Evolutionary conservation across 2,888 invertebrate genomes (phyloP).

Genomic region (Chorisops tibialis): DNA sequence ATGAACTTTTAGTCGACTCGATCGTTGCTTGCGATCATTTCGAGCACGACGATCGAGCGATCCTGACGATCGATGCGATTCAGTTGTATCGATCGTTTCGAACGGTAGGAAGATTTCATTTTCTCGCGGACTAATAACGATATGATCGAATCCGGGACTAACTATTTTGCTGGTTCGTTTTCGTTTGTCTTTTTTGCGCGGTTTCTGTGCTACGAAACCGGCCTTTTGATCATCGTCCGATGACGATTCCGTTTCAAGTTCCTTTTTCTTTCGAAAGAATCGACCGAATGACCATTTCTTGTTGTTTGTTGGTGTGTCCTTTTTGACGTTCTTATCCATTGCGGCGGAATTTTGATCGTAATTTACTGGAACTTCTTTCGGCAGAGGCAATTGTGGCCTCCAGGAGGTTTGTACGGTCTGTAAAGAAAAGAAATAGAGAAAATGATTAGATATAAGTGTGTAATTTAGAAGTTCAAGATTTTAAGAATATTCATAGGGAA

Average conservation of each 20-base stretch:
- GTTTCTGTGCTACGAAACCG: conserved; percentile 44
- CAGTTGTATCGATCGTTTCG: conserved; percentile 40
- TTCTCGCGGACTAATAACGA: conserved; percentile 54
- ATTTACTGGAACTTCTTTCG: conserved; percentile 44
- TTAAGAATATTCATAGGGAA: too few relatives aligned
- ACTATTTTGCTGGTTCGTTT: conserved; percentile 54
- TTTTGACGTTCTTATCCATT: conserved; percentile 54
- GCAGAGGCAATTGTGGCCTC: conserved; percentile 52
- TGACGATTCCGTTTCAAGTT: conserved; percentile 55
- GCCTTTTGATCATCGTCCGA: conserved; percentile 53
- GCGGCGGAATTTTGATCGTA: conserved; percentile 5
- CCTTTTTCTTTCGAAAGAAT: conserved; percentile 72
- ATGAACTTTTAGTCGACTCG: conserved; percentile 17
- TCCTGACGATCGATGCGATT: conserved; percentile 41
- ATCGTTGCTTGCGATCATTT: conserved; percentile 29
- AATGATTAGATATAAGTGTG: background rate
- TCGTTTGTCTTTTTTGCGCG: conserved; percentile 55
- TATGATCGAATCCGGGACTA: conserved; percentile 63
- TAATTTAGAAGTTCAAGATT: background rate
- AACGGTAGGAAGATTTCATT: conserved; percentile 48
- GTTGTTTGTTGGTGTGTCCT: conserved; percentile 38
- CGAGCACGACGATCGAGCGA: conserved; percentile 35
- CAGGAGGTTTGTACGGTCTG: conserved; percentile 53
- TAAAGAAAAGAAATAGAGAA: conserved; percentile 29
- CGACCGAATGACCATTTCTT: conserved; percentile 80